A percentile compares a stretch with the other conserved stretches of the same genome.
Conservation (phyloP, 2,113 vertebrate genomes). For the Austrofundulus limnaeus region DNA sequence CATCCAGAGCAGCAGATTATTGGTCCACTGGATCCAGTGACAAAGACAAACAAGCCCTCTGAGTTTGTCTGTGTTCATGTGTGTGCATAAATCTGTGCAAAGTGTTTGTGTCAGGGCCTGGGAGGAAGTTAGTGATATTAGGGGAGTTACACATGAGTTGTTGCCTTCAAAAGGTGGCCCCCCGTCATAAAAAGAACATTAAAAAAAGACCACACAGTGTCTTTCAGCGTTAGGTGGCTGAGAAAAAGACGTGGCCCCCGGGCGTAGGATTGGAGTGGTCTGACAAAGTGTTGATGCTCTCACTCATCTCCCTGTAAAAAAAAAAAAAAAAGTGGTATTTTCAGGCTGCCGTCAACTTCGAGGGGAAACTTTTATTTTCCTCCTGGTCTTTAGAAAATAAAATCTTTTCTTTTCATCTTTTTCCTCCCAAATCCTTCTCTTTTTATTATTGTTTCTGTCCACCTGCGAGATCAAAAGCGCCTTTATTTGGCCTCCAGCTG, state of each 20-base stretch:
- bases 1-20: conserved; percentile 57
- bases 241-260: conserved; percentile 34
- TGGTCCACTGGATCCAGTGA: conserved; percentile 34
- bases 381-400: conserved; percentile 1
- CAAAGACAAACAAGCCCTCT: conserved; percentile 42
- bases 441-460: background rate
- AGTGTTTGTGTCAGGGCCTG: conserved; percentile 20
- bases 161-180: conserved; percentile 43
- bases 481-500: conserved; percentile 16
- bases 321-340: conserved; percentile 4
- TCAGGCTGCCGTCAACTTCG: background rate
- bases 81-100: conserved; percentile 25
- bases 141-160: conserved; percentile 19
- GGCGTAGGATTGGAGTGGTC: conserved; percentile 45
- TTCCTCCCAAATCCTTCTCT: background rate
- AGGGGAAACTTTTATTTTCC: background rate
- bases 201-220: conserved; percentile 48
- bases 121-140: conserved; percentile 14
- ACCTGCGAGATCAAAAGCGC: conserved; percentile 12
- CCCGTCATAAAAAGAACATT: conserved; percentile 5
- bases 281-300: conserved; percentile 55
- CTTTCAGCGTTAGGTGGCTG: conserved; percentile 37
- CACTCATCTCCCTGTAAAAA: conserved; percentile 18
- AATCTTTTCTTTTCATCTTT: conserved; percentile 12
- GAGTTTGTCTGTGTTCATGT: conserved; percentile 35